Conservation (phyloP, 2,797 vertebrate genomes). For the Helarctos malayanus region DNA sequence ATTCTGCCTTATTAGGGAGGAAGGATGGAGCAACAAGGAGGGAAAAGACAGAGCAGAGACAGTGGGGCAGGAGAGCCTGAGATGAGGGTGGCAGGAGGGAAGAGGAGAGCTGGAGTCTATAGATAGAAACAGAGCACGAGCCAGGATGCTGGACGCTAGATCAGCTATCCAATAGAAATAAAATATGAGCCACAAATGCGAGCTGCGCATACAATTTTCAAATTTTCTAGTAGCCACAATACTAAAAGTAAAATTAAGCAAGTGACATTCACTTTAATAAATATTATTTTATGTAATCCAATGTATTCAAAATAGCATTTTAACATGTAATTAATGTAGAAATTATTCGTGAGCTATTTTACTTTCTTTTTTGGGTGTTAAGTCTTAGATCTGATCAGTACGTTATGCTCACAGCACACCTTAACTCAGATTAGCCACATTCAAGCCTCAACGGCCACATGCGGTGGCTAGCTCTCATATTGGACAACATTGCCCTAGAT, state of each 20-base stretch:
- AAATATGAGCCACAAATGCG: background rate
- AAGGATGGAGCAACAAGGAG: background rate
- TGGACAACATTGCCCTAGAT: background rate
- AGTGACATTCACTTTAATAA: background rate
- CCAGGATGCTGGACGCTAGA: background rate
- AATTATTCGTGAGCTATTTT: background rate
- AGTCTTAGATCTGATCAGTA: background rate
- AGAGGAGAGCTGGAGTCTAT: background rate
- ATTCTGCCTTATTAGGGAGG: background rate
- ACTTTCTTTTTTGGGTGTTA: background rate
- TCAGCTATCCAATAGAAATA: background rate
- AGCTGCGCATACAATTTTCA: rapidly evolving
- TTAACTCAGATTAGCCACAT: background rate
- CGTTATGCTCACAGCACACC: background rate
- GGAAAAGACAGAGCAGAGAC: background rate
- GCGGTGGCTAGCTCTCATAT: rapidly evolving
- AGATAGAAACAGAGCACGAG: background rate
- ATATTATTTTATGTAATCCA: background rate
- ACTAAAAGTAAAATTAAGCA: background rate
- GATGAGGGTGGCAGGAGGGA: background rate
- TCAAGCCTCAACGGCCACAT: background rate
- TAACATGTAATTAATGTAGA: background rate
- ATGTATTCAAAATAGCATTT: background rate
- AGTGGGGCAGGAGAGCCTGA: background rate
- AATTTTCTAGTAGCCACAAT: background rate